A percentile compares a stretch with the other conserved stretches of the same genome.
phyloP scores from a whole-genome alignment of 2,113 vertebrate species.

The Phaethon lepturus region DNA sequence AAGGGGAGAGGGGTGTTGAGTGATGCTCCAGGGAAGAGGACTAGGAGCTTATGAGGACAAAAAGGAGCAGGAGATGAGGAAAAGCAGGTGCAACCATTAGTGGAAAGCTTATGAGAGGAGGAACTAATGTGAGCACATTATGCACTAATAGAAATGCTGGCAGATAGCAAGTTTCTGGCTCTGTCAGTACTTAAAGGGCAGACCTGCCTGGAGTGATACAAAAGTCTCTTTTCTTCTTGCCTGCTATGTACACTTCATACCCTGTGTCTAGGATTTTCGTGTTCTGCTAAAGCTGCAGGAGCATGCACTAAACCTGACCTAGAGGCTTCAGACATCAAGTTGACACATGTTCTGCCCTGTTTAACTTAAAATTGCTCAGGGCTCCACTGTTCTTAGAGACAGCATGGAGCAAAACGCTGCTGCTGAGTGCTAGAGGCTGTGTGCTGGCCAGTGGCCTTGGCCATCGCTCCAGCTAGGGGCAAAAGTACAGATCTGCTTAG shows the following conservation, averaged over 20 bases:
- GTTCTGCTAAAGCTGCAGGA: neutral
- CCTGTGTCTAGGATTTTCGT: neutral
- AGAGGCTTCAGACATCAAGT: neutral
- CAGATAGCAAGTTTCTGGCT: neutral
- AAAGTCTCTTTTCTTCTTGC: neutral
- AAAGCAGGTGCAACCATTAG: neutral
- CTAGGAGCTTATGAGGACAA: neutral
- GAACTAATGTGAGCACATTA: neutral
- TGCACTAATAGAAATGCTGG: neutral
- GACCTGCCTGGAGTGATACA: neutral
- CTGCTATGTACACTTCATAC: neutral
- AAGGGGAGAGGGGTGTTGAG: rapidly evolving
- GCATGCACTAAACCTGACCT: neutral
- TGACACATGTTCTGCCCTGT: neutral
- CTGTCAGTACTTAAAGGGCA: neutral
- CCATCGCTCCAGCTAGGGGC: neutral
- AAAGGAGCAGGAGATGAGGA: neutral
- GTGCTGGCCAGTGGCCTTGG: neutral
- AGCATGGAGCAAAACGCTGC: neutral
- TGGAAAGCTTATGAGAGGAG: neutral
- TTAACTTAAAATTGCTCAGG: neutral
- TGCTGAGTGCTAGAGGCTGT: neutral
- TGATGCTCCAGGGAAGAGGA: neutral
- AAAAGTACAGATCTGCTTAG: neutral
- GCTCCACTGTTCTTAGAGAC: neutral